Conservation (phyloP, 2,797 vertebrate genomes). For the Yasuhikotakia modesta region DNA sequence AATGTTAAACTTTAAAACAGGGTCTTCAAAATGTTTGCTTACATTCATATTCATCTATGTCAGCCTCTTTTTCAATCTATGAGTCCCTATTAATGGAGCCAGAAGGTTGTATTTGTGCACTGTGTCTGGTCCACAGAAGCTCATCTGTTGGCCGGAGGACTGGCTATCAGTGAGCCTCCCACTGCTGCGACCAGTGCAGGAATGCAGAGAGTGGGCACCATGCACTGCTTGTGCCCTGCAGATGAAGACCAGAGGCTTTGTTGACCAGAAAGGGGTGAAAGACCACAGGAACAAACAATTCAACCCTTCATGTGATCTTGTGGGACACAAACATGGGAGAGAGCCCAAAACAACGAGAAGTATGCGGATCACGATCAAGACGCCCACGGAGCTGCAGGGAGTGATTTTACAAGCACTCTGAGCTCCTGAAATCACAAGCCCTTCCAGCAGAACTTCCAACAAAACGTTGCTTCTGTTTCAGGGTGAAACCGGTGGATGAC, state of each 20-base stretch:
- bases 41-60: conserved; percentile 9
- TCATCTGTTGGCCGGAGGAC: conserved; percentile 63
- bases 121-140: conserved; percentile 62
- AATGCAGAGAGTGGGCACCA: conserved; percentile 72
- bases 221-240: conserved; percentile 63
- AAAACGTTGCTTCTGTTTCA: conserved; percentile 59
- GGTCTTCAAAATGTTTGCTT: conserved; percentile 28
- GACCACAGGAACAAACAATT: conserved; percentile 68
- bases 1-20: not conserved
- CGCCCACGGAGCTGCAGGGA: conserved; percentile 72
- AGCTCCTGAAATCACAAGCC: conserved; percentile 19
- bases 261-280: conserved; percentile 64
- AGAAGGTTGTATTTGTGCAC: conserved; percentile 64
- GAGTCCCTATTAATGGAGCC: conserved; percentile 61
- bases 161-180: conserved; percentile 64
- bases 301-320: conserved; percentile 70
- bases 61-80: conserved; percentile 52
- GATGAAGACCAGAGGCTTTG: conserved; percentile 75
- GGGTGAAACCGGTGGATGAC: not conserved
- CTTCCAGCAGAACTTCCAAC: not conserved
- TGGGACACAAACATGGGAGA: conserved; percentile 78
- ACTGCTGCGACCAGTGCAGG: conserved; percentile 69
- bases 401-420: conserved; percentile 46
- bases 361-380: conserved; percentile 72
- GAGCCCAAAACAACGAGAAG: conserved; percentile 71